Conservation (phyloP, 2,797 vertebrate genomes). For the Chlorospingus flavigularis region DNA sequence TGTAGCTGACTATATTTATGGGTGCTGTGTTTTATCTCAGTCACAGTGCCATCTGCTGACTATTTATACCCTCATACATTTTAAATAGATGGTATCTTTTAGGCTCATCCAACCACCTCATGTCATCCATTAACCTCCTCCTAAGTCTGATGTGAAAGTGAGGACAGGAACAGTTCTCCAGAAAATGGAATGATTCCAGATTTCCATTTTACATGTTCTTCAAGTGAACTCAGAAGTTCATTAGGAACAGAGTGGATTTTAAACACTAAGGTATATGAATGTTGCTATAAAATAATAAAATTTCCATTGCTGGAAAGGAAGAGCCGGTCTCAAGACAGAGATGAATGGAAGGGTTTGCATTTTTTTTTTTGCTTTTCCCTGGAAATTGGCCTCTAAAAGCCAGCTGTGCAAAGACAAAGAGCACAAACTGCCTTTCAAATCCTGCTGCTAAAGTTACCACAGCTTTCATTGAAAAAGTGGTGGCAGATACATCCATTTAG, state of each 20-base stretch:
- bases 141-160: neutral
- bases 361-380: neutral
- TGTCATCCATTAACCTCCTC: neutral
- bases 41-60: conserved; percentile 67
- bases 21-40: conserved; percentile 17
- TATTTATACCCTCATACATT: conserved; percentile 44
- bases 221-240: neutral
- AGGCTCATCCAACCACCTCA: neutral
- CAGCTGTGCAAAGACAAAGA: neutral
- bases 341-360: neutral
- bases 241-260: neutral
- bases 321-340: neutral
- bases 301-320: neutral
- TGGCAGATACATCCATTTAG: neutral
- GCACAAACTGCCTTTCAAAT: neutral
- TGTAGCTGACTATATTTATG: neutral
- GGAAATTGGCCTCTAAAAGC: neutral
- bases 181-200: neutral
- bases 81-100: neutral
- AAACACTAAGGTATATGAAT: neutral
- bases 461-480: neutral
- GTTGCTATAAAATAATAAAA: neutral
- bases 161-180: neutral
- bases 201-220: neutral
- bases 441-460: neutral